A percentile compares a stretch with the other conserved stretches of the same genome.
phyloP scores from a whole-genome alignment of 2,888 invertebrate genomes.

The Phania funesta region DNA sequence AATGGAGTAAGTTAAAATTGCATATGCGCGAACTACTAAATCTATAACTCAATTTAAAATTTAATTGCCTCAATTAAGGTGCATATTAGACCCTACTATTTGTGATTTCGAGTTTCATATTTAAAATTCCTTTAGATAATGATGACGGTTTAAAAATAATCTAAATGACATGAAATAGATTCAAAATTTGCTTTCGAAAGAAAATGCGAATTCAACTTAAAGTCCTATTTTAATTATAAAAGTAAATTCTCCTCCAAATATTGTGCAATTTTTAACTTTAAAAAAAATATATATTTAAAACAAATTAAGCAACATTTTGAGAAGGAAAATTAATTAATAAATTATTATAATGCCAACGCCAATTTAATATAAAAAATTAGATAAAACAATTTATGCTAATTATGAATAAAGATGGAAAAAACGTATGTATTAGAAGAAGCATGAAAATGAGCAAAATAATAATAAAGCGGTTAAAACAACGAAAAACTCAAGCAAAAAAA shows the following conservation, averaged over 20 bases:
- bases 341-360: conserved; percentile 63
- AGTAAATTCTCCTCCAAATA: conserved; percentile 25
- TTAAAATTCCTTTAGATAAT: too few relatives aligned
- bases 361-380: conserved; percentile 53
- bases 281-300: neutral
- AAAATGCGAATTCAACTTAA: too few relatives aligned
- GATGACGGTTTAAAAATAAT: too few relatives aligned
- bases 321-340: conserved; percentile 36
- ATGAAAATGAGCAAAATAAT: conserved; percentile 24
- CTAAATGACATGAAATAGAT: too few relatives aligned
- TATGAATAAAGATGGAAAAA: conserved; percentile 27
- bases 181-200: too few relatives aligned
- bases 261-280: conserved; percentile 38
- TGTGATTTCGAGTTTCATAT: too few relatives aligned
- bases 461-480: conserved; percentile 19
- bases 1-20: too few relatives aligned
- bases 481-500: conserved; percentile 28
- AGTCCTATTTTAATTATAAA: too few relatives aligned
- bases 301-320: conserved; percentile 68
- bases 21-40: too few relatives aligned
- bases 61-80: too few relatives aligned
- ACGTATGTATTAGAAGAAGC: conserved; percentile 16
- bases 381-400: conserved; percentile 39
- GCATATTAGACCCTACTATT: too few relatives aligned
- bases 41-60: too few relatives aligned